Percentiles rank a stretch among this genome's conserved stretches.
Evolutionary conservation across 2,888 invertebrate genomes (phyloP).

Genomic region (Microplitis manilae): DNA sequence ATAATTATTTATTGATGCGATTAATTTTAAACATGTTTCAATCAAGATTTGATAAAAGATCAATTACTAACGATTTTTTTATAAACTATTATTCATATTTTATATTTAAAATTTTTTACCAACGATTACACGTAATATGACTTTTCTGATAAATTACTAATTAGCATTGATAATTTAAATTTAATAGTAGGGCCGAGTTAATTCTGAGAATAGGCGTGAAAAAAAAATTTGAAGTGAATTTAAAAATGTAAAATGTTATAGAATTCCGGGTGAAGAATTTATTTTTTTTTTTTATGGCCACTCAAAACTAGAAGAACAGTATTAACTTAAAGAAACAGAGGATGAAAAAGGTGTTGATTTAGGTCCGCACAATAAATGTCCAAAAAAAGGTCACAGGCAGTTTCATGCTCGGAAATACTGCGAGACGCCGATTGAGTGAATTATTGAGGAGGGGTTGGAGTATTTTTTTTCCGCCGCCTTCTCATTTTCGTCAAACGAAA

Average conservation of each 20-base stretch:
- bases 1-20: neutral
- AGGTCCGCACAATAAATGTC: slow-evolving; percentile 46
- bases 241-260: too few species aligned
- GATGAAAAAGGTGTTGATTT: slow-evolving; percentile 55
- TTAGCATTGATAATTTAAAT: too few species aligned
- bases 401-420: neutral
- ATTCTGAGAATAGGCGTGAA: too few species aligned
- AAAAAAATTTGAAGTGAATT: too few species aligned
- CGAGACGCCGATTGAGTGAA: neutral
- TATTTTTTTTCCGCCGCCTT: slow-evolving; percentile 27
- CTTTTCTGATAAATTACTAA: too few species aligned
- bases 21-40: neutral
- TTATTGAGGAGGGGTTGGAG: slow-evolving; percentile 11
- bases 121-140: too few species aligned
- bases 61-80: too few species aligned
- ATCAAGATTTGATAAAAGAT: neutral
- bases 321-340: slow-evolving; percentile 41
- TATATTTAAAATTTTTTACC: neutral
- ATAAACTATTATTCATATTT: too few species aligned
- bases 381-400: slow-evolving; percentile 1
- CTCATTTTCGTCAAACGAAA: slow-evolving; percentile 44
- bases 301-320: neutral
- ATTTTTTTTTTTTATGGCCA: slow-evolving; percentile 4
- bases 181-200: too few species aligned
- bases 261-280: neutral